Conservation (phyloP, 2,113 vertebrate species). For the Epinephelus fuscoguttatus region DNA sequence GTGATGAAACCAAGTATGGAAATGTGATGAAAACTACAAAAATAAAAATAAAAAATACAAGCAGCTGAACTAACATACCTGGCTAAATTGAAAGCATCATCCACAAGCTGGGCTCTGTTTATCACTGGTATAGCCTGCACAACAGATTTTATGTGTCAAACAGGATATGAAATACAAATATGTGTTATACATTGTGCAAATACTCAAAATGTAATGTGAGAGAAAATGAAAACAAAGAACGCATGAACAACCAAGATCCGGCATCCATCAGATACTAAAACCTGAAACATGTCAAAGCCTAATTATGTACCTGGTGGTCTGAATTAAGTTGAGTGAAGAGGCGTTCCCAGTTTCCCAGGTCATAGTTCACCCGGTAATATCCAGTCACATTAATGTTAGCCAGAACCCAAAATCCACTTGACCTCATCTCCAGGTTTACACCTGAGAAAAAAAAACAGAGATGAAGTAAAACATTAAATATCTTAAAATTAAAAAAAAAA, state of each 20-base stretch:
- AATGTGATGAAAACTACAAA: not conserved
- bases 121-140: slow-evolving; percentile 87
- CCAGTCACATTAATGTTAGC: slow-evolving; percentile 89
- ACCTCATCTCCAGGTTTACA: slow-evolving; percentile 10
- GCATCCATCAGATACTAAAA: not conserved
- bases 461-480: not conserved
- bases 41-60: too few relatives aligned
- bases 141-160: not conserved
- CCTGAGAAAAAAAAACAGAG: slow-evolving; percentile 51
- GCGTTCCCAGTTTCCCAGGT: slow-evolving; percentile 87
- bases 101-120: slow-evolving; percentile 92
- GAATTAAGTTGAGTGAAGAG: slow-evolving; percentile 79
- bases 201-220: not conserved
- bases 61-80: slow-evolving; percentile 80
- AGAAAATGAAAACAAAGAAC: not conserved
- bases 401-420: slow-evolving; percentile 83
- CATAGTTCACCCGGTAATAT: slow-evolving; percentile 94
- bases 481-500: too few relatives aligned
- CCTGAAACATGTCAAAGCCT: not conserved
- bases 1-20: not conserved
- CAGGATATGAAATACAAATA: not conserved
- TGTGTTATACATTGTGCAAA: not conserved
- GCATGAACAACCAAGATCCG: not conserved
- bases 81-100: slow-evolving; percentile 92
- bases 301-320: slow-evolving; percentile 64